Evolutionary conservation across 2,113 vertebrate genomes (phyloP).

Genomic region (Porphyrio hochstetteri): DNA sequence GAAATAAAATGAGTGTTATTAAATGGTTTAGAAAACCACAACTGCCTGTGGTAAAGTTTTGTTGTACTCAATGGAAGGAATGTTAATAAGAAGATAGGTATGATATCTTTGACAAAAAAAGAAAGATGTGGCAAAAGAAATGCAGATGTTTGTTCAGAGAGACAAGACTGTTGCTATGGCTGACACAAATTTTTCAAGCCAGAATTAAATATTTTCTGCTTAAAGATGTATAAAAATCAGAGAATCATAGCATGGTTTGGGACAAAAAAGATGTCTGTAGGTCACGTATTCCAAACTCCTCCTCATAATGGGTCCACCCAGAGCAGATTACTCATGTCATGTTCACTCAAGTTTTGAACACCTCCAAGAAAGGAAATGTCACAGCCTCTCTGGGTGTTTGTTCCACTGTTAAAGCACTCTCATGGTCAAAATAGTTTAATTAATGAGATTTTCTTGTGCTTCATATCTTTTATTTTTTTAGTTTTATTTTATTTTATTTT

Average conservation of each 20-base stretch:
- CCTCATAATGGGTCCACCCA: neutral
- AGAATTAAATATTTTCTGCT: neutral
- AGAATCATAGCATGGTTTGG: neutral
- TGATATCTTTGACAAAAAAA: neutral
- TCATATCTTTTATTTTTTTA: neutral
- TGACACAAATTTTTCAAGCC: neutral
- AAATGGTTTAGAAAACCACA: slow-evolving; percentile 9
- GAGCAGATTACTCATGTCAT: neutral
- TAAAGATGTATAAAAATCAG: neutral
- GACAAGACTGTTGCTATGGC: neutral
- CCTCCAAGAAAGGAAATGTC: neutral
- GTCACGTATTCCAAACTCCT: neutral
- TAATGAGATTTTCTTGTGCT: neutral
- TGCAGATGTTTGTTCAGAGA: neutral
- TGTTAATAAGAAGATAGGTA: neutral
- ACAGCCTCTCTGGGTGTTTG: rapidly evolving
- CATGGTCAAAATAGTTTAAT: neutral
- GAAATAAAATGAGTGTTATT: slow-evolving; percentile 14
- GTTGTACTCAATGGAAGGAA: neutral
- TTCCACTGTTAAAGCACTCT: neutral
- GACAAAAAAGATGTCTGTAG: neutral
- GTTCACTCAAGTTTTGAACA: neutral
- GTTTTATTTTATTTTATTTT: no score
- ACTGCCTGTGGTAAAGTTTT: neutral
- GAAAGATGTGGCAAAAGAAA: neutral